A percentile compares a stretch with the other conserved stretches of the same genome.
phyloP scores from a whole-genome alignment of 1,140 invertebrate genomes.

The Tribolium madens region DNA sequence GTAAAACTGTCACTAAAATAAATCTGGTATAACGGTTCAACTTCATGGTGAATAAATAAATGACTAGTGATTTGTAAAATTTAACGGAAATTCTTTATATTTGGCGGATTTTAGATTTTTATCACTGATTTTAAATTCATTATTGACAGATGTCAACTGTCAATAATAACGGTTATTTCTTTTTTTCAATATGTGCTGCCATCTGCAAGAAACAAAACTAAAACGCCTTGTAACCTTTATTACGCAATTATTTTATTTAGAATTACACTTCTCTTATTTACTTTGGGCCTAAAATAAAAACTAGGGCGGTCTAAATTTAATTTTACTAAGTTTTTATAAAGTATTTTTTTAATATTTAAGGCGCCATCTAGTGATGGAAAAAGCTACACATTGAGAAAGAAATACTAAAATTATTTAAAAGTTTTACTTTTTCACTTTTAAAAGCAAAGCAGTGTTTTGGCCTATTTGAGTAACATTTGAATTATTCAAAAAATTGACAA shows the following conservation, averaged over 20 bases:
- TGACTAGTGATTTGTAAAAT: neutral
- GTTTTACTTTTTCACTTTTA: too few relatives aligned
- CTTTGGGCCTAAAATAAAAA: neutral
- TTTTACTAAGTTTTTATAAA: too few relatives aligned
- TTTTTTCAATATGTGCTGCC: neutral
- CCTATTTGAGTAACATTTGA: too few relatives aligned
- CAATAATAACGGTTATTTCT: slow-evolving; percentile 24
- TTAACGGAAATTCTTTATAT: slow-evolving; percentile 4
- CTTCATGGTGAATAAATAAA: slow-evolving; percentile 10
- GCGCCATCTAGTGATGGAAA: neutral
- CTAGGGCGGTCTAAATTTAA: neutral
- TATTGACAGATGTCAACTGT: slow-evolving; percentile 12
- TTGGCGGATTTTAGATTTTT: neutral
- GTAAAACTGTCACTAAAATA: neutral
- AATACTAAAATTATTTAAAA: too few relatives aligned
- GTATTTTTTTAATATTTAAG: neutral
- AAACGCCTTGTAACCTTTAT: neutral
- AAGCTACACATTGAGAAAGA: too few relatives aligned
- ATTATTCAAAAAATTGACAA: neutral
- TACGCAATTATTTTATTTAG: neutral
- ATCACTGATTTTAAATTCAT: slow-evolving; percentile 27
- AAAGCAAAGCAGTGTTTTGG: too few relatives aligned
- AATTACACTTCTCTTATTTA: neutral
- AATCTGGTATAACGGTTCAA: neutral
- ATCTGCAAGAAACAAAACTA: neutral